A percentile compares a stretch with the other conserved stretches of the same genome.
phyloP scores from a whole-genome alignment of 2,797 vertebrate genomes.

The Buceros bicornis region DNA sequence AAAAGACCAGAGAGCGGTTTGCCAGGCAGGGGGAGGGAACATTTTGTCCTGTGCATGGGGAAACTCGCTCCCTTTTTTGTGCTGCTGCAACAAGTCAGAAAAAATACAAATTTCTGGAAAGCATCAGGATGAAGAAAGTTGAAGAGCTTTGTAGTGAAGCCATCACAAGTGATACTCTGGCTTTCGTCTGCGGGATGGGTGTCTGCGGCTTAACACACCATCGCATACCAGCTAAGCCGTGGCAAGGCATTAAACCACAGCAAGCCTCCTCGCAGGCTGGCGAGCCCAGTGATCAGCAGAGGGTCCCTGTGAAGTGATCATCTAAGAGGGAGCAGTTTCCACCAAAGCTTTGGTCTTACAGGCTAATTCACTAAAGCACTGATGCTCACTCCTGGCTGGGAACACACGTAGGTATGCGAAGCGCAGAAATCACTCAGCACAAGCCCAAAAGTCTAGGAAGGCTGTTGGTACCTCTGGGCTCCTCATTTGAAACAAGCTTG shows the following conservation, averaged over 20 bases:
- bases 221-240: fast-evolving
- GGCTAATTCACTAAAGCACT: not conserved
- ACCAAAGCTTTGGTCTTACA: not conserved
- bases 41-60: fast-evolving
- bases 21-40: not conserved
- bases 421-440: not conserved
- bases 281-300: not conserved
- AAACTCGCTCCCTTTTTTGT: not conserved
- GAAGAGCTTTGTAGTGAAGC: not conserved
- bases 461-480: not conserved
- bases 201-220: fast-evolving
- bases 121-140: not conserved
- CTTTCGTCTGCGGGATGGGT: not conserved
- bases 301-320: not conserved
- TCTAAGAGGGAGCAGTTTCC: not conserved
- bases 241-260: not conserved
- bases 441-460: not conserved
- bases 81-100: not conserved
- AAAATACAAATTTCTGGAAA: not conserved
- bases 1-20: not conserved
- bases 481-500: not conserved
- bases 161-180: not conserved
- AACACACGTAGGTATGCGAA: not conserved
- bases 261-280: fast-evolving
- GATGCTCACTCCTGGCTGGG: not conserved